These are phyloP conservation scores for Periphyllus acericola DNA, from an alignment of 2,888 invertebrate genomes.

Conservation along the genomic window DNA sequence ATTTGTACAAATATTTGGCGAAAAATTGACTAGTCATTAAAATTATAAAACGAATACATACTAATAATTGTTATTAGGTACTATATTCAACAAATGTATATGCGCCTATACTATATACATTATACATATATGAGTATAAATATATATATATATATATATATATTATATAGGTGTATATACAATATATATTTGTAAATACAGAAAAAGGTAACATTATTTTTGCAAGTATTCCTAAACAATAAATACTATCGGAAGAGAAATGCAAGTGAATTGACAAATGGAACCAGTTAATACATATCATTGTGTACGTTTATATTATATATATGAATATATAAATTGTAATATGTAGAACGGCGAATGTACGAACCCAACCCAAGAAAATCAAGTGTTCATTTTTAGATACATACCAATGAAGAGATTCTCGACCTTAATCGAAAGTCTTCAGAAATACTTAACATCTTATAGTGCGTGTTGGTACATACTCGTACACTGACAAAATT, in stretches of 20 bases:
- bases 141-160: not conserved
- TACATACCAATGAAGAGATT: not conserved
- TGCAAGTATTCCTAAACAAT: slow-evolving; percentile 39
- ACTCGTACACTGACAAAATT: too few relatives aligned
- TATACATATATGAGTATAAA: not conserved
- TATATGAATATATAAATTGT: not conserved
- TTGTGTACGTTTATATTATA: not conserved
- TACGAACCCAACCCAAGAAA: slow-evolving; percentile 40
- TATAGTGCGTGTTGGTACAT: too few relatives aligned
- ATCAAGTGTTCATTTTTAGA: not conserved
- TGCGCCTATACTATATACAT: not conserved
- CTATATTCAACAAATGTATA: slow-evolving; percentile 1
- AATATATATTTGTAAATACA: slow-evolving; percentile 12
- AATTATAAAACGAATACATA: slow-evolving; percentile 47
- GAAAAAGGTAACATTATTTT: slow-evolving; percentile 42
- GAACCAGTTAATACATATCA: slow-evolving; percentile 5
- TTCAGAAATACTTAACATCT: not conserved
- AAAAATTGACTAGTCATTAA: slow-evolving; percentile 59
- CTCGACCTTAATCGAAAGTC: not conserved
- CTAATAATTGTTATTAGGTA: not conserved
- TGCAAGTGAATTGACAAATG: slow-evolving; percentile 55
- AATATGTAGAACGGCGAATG: not conserved
- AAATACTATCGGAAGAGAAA: slow-evolving; percentile 43
- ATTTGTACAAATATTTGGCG: slow-evolving; percentile 59
- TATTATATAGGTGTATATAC: slow-evolving; percentile 4